A percentile compares a stretch with the other conserved stretches of the same genome.
Conservation (phyloP, 1,140 invertebrate species). For the Cataglyphis hispanica region DNA sequence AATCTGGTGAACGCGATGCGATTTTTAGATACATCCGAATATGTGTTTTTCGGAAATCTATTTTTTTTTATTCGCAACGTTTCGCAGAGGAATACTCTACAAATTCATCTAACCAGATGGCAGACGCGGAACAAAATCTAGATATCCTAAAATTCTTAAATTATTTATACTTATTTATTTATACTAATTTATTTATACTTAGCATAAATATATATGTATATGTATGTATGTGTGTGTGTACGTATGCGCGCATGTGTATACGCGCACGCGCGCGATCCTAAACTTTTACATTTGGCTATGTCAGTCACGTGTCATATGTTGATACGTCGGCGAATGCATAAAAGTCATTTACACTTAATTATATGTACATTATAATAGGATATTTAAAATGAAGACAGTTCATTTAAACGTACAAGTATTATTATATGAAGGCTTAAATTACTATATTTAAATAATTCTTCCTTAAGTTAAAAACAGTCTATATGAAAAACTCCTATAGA, state of each 20-base stretch:
- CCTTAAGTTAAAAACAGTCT: slow-evolving; percentile 71
- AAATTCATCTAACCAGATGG: slow-evolving; percentile 16
- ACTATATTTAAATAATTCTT: slow-evolving; percentile 67
- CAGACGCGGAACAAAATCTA: slow-evolving; percentile 18
- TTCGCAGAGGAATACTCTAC: not conserved
- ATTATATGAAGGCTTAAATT: slow-evolving; percentile 29
- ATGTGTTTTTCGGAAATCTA: not conserved
- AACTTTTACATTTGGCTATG: slow-evolving; percentile 82
- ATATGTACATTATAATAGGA: slow-evolving; percentile 52
- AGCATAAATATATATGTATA: slow-evolving; percentile 77
- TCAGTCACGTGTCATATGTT: slow-evolving; percentile 80
- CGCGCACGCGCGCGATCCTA: slow-evolving; percentile 45
- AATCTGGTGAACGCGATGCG: not conserved
- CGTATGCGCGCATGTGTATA: too few species aligned
- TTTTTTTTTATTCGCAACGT: not conserved
- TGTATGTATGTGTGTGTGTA: not conserved
- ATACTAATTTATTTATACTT: slow-evolving; percentile 36
- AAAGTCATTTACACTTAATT: slow-evolving; percentile 49
- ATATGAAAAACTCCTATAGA: slow-evolving; percentile 55
- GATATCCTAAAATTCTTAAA: slow-evolving; percentile 8
- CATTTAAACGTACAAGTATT: slow-evolving; percentile 37
- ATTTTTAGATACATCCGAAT: not conserved
- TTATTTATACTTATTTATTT: too few species aligned
- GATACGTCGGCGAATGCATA: slow-evolving; percentile 27
- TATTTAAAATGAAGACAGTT: not conserved